Evolutionary conservation across 2,113 vertebrate genomes (phyloP), one percentile per base, ranked within the genome.

Genomic region (Dendropsophus ebraccatus): DNA sequence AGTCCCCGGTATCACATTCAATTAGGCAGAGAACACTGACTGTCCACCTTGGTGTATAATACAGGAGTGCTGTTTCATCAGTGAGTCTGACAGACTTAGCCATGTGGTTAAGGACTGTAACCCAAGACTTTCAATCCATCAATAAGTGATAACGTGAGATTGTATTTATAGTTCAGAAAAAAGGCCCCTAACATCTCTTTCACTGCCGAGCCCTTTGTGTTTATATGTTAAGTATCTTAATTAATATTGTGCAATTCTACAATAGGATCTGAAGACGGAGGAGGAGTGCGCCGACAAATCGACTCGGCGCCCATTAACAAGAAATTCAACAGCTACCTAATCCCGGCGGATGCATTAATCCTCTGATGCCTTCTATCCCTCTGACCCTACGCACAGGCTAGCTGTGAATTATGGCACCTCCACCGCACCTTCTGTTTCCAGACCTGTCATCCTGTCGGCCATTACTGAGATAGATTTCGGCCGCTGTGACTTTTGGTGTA

Each of bases 91-190:
- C 78, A 62, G 85, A 74, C 62, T 47, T 25, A 32, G 85, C 23
- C 7, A 28, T 81, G 77, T 87, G 78, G 69, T 87, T 87, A 87
- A 74, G 85, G 52, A 37, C 23, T 81, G 85, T 87, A 87, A 87
- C 50, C 1, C 2, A 62, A 87, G 67, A 81, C 67, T 23, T 74
- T 58, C 32, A 74, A n/a, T 11, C 76, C 85, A 81, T 87, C 62
- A 87, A 87, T 87, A 74, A 87, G 79, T 87, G n/a, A 87, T 81
- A 49, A 74, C 35, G 85, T 87, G n/a, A 81, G 85, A 87, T 81
- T 87, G 85, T 87, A 81, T 87, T 87, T 87, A 87, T 87, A 87
- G 85, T 81, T 87, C 67, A 62, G 85, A 81, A 81, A 41, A 81
- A 81, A 47, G 78, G 52, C 50, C 12, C 67, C 47, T 74, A 72